Conservation (phyloP, 2,888 invertebrate genomes). For the Acheta domesticus region DNA sequence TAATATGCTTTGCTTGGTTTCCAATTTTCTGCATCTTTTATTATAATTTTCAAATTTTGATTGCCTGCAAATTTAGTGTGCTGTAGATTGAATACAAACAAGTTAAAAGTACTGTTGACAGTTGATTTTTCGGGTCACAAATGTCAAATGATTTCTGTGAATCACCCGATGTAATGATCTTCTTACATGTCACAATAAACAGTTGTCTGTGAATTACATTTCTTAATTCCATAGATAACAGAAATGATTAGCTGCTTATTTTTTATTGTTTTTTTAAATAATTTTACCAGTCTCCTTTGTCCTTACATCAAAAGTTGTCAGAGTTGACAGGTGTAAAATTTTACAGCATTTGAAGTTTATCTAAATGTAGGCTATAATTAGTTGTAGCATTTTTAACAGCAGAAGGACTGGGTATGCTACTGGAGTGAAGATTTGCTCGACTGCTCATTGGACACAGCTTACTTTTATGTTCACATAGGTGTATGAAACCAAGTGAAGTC, state of each 20-base stretch:
- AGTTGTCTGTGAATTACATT: conserved; percentile 62
- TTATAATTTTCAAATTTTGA: conserved; percentile 34
- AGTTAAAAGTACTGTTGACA: conserved; percentile 33
- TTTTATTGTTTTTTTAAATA: conserved; percentile 29
- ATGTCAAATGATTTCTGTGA: conserved; percentile 52
- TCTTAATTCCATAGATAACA: conserved; percentile 42
- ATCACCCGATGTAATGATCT: conserved; percentile 49
- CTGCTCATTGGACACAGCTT: neutral
- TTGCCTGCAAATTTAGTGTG: conserved; percentile 37
- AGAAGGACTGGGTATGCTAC: neutral
- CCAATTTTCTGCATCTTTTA: conserved; percentile 36
- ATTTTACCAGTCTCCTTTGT: neutral
- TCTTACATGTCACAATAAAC: conserved; percentile 62
- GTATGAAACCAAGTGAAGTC: neutral
- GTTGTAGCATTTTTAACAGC: neutral
- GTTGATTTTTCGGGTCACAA: conserved; percentile 48
- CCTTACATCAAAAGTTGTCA: conserved; percentile 20
- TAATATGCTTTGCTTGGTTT: conserved; percentile 38
- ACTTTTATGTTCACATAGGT: conserved; percentile 7
- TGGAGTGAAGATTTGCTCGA: no score
- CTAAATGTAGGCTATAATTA: neutral
- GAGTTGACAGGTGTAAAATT: no score
- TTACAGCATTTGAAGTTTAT: neutral
- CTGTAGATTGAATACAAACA: conserved; percentile 35
- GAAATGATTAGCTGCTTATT: conserved; percentile 6